phyloP scores from a whole-genome alignment of 2,797 vertebrate species.

The Spinibarbus caldwelli region DNA sequence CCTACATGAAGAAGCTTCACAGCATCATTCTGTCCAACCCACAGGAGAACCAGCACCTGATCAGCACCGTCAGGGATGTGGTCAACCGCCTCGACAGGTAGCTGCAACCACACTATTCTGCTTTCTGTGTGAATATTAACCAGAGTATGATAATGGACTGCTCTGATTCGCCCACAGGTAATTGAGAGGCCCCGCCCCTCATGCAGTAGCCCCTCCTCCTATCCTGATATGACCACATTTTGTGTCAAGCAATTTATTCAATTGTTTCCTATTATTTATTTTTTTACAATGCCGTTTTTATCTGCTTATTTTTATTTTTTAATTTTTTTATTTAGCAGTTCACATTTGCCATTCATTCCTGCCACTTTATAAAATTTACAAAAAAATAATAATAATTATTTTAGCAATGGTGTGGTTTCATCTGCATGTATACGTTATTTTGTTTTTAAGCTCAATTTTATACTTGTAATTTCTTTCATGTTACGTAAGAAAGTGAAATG shows the following conservation, averaged over 20 bases:
- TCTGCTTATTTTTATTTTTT: conserved; percentile 51
- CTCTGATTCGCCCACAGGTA: conserved; percentile 48
- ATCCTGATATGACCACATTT: conserved; percentile 52
- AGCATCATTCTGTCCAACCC: conserved; percentile 90
- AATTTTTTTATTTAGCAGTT: conserved; percentile 51
- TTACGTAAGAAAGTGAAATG: conserved; percentile 47
- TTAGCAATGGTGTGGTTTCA: not conserved
- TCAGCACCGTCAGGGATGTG: conserved; percentile 91
- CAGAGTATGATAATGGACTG: not conserved
- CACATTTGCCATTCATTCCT: not conserved
- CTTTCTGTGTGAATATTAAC: not conserved
- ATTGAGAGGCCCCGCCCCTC: conserved; percentile 38
- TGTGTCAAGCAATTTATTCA: conserved; percentile 51
- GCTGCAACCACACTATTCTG: not conserved
- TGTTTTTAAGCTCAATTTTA: conserved; percentile 55
- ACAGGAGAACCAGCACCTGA: conserved; percentile 92
- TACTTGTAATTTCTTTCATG: conserved; percentile 54
- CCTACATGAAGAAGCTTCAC: conserved; percentile 98
- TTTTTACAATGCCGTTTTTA: conserved; percentile 66
- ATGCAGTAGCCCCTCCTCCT: conserved; percentile 17
- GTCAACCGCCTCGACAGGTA: conserved; percentile 93
- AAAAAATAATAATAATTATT: not conserved
- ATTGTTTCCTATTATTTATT: conserved; percentile 68
- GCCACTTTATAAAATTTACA: not conserved
- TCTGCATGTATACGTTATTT: conserved; percentile 44